Base-by-base conservation (phyloP, 2,797 vertebrate species). In the Lagocephalus sceleratus region DNA sequence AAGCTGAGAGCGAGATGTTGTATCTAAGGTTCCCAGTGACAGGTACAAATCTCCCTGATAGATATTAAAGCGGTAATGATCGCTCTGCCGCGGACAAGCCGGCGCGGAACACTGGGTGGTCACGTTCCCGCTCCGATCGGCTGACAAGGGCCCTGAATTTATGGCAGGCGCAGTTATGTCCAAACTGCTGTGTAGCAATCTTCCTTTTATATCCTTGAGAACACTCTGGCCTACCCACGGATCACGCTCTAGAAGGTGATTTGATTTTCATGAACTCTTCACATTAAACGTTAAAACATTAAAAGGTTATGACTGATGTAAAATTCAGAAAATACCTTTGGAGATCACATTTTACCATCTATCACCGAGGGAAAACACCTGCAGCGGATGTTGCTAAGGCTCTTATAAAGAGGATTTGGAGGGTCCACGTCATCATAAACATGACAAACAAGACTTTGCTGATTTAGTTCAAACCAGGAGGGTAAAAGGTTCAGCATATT, bases 31-130 rank as follows among this genome's bases (percentile, higher is more conserved):
- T 60, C 55, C 51, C n/a, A n/a, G 54, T 85, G 89, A 89, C 89
- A 86, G 79, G 82, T 79, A 89, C 88, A 90, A 89, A 90, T 90
- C 85, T 79, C 81, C 61, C 65, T 74, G 71, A 84, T 87, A 72
- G 85, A 82, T 87, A 87, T 88, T 89, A 89, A 90, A 87, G 73
- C 75, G 72, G 61, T 66, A 60, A 26, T 77, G 76, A 82, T 88
- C 73, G 60, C 60, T 64, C 43, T 54, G 52, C 66, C 5, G 5
- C 53, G 53, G 63, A 83, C 52, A 15, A 2, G 17, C 23, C 15
- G 23, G 62, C 60, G 65, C 49, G 47, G 71, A 21, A 57, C 11
- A 20, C 75, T 64, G 65, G 22, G 48, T 58, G 71, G 75, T 80
- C 85, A 75, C 60, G 48, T 53, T 82, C 70, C 75, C 45, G 57